Evolutionary conservation across 2,888 invertebrate genomes (phyloP).

Genomic region (Thysanoteuthis rhombus): DNA sequence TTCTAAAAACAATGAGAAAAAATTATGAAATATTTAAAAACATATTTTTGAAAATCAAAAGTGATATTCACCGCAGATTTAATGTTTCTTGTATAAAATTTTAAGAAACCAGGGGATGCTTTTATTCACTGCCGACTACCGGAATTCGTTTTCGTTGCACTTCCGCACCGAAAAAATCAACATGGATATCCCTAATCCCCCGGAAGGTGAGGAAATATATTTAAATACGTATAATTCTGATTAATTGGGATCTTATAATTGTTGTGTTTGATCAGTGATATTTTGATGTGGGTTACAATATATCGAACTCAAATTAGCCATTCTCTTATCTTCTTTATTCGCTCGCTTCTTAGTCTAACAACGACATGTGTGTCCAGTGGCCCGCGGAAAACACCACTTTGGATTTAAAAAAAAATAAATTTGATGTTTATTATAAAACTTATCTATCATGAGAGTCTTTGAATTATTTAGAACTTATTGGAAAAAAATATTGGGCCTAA

Average conservation of each 20-base stretch:
- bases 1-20: neutral
- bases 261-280: neutral
- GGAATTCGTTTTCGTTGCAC: constrained; percentile 19
- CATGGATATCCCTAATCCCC: constrained; percentile 47
- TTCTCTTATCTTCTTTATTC: neutral
- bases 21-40: neutral
- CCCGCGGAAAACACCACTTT: neutral
- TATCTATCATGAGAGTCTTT: neutral
- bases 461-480: neutral
- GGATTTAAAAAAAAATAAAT: neutral
- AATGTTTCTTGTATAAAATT: neutral
- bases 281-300: neutral
- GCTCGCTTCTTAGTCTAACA: neutral
- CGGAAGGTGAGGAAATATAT: constrained; percentile 41
- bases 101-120: neutral
- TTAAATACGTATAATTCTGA: constrained; percentile 20
- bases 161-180: constrained; percentile 25
- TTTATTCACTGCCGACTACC: neutral
- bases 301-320: neutral
- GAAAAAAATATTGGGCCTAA: neutral
- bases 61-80: neutral
- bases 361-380: neutral
- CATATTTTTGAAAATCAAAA: neutral
- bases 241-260: neutral
- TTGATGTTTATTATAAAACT: neutral